Conservation (phyloP, 2,888 invertebrate genomes). For the Pardosa pseudoannulata region DNA sequence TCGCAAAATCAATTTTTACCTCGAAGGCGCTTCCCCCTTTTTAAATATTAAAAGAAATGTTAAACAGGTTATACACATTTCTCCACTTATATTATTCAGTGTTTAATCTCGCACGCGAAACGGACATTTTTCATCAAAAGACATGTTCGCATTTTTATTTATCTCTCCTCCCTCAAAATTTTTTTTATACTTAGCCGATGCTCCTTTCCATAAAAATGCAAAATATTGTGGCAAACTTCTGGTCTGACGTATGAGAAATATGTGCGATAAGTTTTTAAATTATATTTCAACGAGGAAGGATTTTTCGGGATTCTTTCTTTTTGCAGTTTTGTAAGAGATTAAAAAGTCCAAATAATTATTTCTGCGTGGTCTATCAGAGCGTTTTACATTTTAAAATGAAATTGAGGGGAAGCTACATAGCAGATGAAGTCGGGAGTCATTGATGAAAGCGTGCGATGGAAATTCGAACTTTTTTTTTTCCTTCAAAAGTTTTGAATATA, state of each 20-base stretch:
- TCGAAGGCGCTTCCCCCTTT: not conserved
- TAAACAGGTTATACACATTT: constrained; percentile 54
- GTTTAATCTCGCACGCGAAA: constrained; percentile 53
- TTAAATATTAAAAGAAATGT: constrained; percentile 65
- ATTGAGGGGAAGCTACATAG: not conserved
- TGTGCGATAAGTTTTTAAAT: constrained; percentile 4
- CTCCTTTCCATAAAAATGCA: constrained; percentile 16
- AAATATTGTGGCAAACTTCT: not conserved
- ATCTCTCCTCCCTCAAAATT: not conserved
- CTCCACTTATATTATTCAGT: constrained; percentile 45
- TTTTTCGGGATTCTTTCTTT: no score
- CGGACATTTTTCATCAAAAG: constrained; percentile 61
- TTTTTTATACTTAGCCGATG: no score
- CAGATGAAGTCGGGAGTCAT: no score
- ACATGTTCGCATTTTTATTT: constrained; percentile 35
- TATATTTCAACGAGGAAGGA: constrained; percentile 7
- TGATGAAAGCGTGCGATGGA: no score
- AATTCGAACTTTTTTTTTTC: no score
- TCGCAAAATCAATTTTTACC: constrained; percentile 22
- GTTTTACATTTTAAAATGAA: not conserved
- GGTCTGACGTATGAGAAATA: not conserved
- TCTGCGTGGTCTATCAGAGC: not conserved
- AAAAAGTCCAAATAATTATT: not conserved
- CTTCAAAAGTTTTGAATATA: no score
- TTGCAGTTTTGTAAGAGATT: no score